Evolutionary conservation across 2,113 vertebrate species (phyloP), one percentile per base, ranked within the genome.

Genomic region (Psittacula cyanocephala): DNA sequence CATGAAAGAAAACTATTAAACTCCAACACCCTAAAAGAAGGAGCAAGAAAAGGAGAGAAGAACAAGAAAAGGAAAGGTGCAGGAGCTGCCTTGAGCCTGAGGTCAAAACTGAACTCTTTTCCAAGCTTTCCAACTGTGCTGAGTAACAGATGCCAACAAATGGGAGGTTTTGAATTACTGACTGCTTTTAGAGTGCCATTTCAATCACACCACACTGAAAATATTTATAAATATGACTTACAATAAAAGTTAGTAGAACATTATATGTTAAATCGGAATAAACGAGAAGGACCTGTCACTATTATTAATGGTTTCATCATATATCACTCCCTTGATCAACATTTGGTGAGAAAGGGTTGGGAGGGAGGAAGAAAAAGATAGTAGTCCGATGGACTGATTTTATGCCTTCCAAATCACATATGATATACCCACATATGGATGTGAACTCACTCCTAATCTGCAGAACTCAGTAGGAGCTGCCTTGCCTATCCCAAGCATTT

Each of bases 151-250:
- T 28, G 17, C 43, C 2, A 2, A 50, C 60, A 92, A 92, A 93
- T 4, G 4, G 11, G 27, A 89, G 41, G 49, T 55, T 86, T 86
- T 74, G 57, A 81, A 62, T 70, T 93, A 90, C 90, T 63, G 68
- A 64, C 57, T 76, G 68, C 55, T 93, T 93, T 88, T 59, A 79
- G 43, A 92, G 33, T 76, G 57, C 39, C 86, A 79, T 62, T 95
- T 93, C 64, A 75, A 39, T 88, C 72, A 88, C 57, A 67, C 17
- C 81, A 74, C 74, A 80, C 64, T 83, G 60, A 76, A 93, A 95
- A 71, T 79, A 94, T 60, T 52, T 90, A 86, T 87, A 92, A 96
- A 91, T 71, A 68, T n/a, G 33, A 84, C 64, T 76, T 70, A 29
- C 57, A 60, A 50, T 57, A 84, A 74, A 94, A 84, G 55, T 46